These are phyloP conservation scores for Trinorchestia longiramus DNA, from an alignment of 1,140 invertebrate genomes.

Conservation along the genomic window DNA sequence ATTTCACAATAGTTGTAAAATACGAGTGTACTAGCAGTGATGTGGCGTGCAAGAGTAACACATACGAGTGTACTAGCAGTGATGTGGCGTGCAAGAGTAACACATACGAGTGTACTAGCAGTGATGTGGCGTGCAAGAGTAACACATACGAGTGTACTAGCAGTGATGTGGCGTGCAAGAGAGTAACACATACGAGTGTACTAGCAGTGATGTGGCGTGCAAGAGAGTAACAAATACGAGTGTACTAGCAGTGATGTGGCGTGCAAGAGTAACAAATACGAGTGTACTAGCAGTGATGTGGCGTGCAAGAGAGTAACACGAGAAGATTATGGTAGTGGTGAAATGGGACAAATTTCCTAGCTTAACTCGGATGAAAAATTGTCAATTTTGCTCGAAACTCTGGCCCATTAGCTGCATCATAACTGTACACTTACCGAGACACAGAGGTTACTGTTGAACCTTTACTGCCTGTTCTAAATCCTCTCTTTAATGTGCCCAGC, in stretches of 20 bases:
- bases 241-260: background rate
- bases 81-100: background rate
- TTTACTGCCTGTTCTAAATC: background rate
- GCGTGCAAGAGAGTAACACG: too few relatives aligned
- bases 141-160: background rate
- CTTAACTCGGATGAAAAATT: background rate
- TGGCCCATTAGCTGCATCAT: background rate
- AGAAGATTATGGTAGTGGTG: background rate
- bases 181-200: background rate
- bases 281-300: too few relatives aligned
- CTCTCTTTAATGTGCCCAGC: background rate
- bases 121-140: background rate
- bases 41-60: background rate
- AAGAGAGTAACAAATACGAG: background rate
- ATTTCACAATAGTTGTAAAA: background rate
- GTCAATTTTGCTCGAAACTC: background rate
- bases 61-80: background rate
- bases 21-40: background rate
- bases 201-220: background rate
- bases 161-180: background rate
- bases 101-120: background rate
- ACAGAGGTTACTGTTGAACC: background rate
- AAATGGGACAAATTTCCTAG: background rate
- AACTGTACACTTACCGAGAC: background rate
- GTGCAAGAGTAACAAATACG: background rate